Evolutionary conservation across 2,888 invertebrate species (phyloP), one percentile per base, ranked within the genome.

Genomic region (Thera britannica): DNA sequence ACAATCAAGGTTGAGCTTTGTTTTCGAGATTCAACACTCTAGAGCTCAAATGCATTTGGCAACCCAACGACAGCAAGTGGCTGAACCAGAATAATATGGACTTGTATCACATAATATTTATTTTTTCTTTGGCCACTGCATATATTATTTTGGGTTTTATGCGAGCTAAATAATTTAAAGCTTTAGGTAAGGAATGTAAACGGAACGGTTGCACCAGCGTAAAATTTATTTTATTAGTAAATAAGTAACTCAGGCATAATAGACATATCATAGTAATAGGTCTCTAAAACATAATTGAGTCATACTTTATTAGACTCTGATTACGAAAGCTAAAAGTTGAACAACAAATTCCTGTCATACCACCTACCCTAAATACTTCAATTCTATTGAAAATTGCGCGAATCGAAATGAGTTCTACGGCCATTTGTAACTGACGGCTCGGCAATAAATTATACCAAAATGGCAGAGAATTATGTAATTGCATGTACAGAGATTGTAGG

Each of bases 381-480:
- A 59, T 54, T 61, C 64, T 66, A 68, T 73, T 68, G 67, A 68
- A 71, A 71, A 71, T 54, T 48, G 64, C 46, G 57, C 64, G 62
- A 54, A 67, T 55, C 52, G 12, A 52, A 64, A 60, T 63, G 68
- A 74, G 64, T 66, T 64, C 64, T 48, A 67, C 35, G 35, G 38
- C 67, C 70, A 72, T 74, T 74, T 67, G 72, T 74, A 74, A 58
- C 72, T 74, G 71, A 69, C 74, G 4, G 63, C 38, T 68, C 56
- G 2, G 64, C 62, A 60, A 69, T 72, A 72, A 72, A 72, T 71
- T 58, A 67, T 59, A 60, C 70, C 71, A 66, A 74, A 70, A 64
- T 56, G 55, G 74, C 64, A 60, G 62, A 55, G 61, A 69, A 69
- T 65, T 64, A 69, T 64, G 65, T 65, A 68, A 70, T 70, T 70